Evolutionary conservation across 2,113 vertebrate genomes (phyloP).

Genomic region (Eulemur rufifrons): DNA sequence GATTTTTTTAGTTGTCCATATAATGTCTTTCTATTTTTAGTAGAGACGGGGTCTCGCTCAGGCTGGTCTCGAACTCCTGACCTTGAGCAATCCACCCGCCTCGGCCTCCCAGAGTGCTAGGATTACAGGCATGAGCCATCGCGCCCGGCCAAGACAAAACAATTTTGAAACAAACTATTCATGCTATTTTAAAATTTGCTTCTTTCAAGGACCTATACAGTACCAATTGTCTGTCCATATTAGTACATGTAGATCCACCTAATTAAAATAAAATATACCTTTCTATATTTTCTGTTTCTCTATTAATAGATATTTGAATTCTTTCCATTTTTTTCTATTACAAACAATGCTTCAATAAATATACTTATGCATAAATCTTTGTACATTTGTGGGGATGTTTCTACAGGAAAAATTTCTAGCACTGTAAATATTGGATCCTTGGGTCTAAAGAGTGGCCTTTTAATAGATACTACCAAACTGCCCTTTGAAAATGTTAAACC

Average conservation of each 20-base stretch:
- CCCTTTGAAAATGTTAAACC: neutral
- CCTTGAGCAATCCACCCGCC: too few species aligned
- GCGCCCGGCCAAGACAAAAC: slow-evolving; percentile 6
- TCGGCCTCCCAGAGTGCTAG: too few species aligned
- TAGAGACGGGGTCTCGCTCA: too few species aligned
- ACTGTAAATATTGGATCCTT: neutral
- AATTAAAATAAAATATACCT: neutral
- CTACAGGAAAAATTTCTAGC: neutral
- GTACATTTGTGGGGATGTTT: neutral
- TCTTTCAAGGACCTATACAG: neutral
- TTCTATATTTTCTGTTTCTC: neutral
- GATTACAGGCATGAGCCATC: too few species aligned
- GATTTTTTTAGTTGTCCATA: too few species aligned
- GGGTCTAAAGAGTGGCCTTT: neutral
- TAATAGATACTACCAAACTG: neutral
- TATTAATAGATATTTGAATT: neutral
- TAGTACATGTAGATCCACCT: neutral
- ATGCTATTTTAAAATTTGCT: slow-evolving; percentile 9
- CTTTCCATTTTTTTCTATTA: slow-evolving; percentile 15
- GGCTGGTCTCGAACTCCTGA: too few species aligned
- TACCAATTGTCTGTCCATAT: neutral
- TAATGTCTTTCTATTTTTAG: too few species aligned
- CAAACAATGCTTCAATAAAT: neutral
- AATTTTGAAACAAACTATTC: neutral
- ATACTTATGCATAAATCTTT: neutral